A percentile compares a stretch with the other conserved stretches of the same genome.
Evolutionary conservation across 2,113 vertebrate species (phyloP).

Genomic region (Propithecus coquereli): DNA sequence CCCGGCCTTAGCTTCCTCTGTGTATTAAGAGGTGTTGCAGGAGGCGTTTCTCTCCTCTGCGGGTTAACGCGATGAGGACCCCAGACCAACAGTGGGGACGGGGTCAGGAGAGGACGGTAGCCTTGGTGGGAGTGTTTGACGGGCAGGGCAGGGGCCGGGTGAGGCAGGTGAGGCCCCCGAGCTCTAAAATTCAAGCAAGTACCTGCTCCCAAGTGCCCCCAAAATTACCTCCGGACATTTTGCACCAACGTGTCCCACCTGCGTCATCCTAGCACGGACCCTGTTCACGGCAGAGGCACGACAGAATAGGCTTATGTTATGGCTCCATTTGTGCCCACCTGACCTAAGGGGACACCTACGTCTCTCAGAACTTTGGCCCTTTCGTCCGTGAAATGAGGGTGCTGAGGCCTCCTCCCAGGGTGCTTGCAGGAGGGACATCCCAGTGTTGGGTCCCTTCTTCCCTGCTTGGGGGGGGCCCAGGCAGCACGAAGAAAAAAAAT

Average conservation of each 20-base stretch:
- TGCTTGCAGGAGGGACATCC: neutral
- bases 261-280: neutral
- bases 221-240: too few species aligned
- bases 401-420: neutral
- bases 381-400: neutral
- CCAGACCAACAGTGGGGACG: fast-evolving
- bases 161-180: neutral
- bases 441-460: neutral
- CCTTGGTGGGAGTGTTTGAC: neutral
- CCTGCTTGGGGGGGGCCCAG: neutral
- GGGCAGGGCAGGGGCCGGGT: neutral
- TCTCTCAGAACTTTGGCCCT: neutral
- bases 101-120: neutral
- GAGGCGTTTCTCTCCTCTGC: fast-evolving
- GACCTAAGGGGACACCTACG: neutral
- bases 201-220: fast-evolving
- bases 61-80: neutral
- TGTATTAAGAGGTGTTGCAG: fast-evolving
- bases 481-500: neutral
- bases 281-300: fast-evolving
- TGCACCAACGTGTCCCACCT: fast-evolving
- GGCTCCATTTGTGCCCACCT: neutral
- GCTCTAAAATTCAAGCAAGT: fast-evolving
- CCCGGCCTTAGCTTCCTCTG: neutral
- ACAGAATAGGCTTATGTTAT: neutral